These are phyloP conservation scores for Plotosus lineatus DNA, from an alignment of 2,113 vertebrate genomes.

Conservation along the genomic window DNA sequence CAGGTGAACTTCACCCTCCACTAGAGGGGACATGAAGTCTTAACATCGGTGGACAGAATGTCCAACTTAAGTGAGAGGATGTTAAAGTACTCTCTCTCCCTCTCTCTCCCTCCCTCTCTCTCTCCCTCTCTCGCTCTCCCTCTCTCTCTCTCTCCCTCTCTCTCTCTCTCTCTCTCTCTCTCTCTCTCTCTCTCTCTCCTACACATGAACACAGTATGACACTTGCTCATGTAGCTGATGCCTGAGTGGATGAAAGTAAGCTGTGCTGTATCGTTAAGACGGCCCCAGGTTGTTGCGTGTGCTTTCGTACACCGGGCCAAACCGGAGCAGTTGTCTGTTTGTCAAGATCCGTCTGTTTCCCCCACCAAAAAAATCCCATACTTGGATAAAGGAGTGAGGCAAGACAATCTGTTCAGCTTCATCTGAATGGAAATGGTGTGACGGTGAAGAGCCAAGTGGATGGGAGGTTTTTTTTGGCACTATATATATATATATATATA, in stretches of 20 bases:
- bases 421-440: conserved; percentile 34
- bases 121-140: no score
- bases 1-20: no score
- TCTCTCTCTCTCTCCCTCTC: not conserved
- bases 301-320: conserved; percentile 49
- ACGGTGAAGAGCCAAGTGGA: not conserved
- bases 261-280: conserved; percentile 17
- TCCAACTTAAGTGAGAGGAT: no score
- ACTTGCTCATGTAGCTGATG: not conserved
- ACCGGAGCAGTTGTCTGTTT: conserved; percentile 58
- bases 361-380: conserved; percentile 43
- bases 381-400: conserved; percentile 45
- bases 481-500: not conserved
- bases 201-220: not conserved
- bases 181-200: not conserved
- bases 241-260: conserved; percentile 10
- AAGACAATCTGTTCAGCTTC: conserved; percentile 57
- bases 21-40: no score
- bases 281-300: conserved; percentile 17
- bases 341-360: conserved; percentile 60
- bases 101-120: no score
- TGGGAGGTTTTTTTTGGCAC: conserved; percentile 3
- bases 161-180: not conserved
- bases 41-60: no score
- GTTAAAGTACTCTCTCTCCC: no score